A percentile compares a stretch with the other conserved stretches of the same genome.
Conservation (phyloP, 2,797 vertebrate genomes). For the Pseudochirops cupreus region DNA sequence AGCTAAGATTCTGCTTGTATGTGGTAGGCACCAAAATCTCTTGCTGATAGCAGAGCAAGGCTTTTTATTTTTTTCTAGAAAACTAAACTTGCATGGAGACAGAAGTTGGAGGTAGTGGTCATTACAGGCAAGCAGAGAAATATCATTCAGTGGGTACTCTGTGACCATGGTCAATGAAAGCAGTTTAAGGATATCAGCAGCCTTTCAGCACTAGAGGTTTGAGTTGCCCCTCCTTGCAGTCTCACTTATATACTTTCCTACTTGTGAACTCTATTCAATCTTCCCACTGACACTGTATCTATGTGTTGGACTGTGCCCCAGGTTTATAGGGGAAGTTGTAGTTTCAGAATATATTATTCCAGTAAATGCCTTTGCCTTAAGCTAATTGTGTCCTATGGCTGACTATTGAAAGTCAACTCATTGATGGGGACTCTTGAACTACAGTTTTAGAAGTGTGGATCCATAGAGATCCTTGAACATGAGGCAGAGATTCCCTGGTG, state of each 20-base stretch:
- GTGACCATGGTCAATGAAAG: background rate
- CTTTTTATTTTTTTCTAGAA: background rate
- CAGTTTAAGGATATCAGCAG: background rate
- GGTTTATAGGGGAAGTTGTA: background rate
- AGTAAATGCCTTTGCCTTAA: background rate
- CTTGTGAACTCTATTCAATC: background rate
- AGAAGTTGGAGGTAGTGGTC: background rate
- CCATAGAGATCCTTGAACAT: background rate
- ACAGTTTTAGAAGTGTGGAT: background rate
- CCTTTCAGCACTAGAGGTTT: background rate
- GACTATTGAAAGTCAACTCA: background rate
- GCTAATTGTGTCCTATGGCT: background rate
- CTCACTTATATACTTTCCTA: background rate
- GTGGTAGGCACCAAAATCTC: background rate
- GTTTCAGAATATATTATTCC: background rate
- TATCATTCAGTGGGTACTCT: background rate
- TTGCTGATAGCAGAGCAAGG: background rate
- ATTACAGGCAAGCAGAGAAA: background rate
- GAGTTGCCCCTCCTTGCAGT: background rate
- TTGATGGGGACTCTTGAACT: background rate
- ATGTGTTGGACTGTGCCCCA: background rate
- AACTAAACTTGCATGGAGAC: background rate
- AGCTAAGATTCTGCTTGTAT: background rate
- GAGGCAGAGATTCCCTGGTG: background rate
- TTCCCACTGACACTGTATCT: background rate